These are phyloP conservation scores for Centruroides sculpturatus DNA, from an alignment of 1,140 invertebrate species.

Conservation along the genomic window DNA sequence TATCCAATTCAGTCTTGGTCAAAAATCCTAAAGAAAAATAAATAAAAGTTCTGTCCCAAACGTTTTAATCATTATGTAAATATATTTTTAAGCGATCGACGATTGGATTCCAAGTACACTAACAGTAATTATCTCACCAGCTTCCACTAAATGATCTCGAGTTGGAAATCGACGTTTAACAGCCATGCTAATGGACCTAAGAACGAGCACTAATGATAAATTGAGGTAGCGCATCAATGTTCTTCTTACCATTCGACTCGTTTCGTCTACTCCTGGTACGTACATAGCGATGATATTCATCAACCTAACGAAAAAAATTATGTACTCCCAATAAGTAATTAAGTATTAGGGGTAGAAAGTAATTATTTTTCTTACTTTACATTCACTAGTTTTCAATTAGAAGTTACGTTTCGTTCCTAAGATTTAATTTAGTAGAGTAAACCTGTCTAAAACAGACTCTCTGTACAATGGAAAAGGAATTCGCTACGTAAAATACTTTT, in stretches of 20 bases:
- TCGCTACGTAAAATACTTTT: no score
- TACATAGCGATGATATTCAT: conserved; percentile 48
- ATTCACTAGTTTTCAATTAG: no score
- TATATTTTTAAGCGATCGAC: neutral
- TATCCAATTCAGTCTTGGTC: conserved; percentile 42
- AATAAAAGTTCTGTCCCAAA: no score
- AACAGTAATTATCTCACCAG: conserved; percentile 30
- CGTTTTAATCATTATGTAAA: no score
- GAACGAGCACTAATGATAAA: conserved; percentile 45
- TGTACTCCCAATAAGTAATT: no score
- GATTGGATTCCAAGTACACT: neutral
- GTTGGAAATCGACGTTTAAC: conserved; percentile 61
- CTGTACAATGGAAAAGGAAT: no score
- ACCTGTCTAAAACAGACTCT: no score
- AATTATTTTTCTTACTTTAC: no score
- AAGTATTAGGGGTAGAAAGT: no score
- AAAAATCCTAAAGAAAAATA: conserved; percentile 38
- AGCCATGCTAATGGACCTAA: conserved; percentile 53
- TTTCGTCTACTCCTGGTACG: conserved; percentile 43
- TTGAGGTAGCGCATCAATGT: conserved; percentile 51
- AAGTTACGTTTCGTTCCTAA: no score
- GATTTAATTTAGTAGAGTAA: no score
- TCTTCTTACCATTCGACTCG: conserved; percentile 43
- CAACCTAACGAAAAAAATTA: conserved; percentile 29
- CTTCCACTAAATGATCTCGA: conserved; percentile 55